These are phyloP conservation scores for Octodonta nipae DNA, from an alignment of 2,888 invertebrate genomes.

Conservation along the genomic window DNA sequence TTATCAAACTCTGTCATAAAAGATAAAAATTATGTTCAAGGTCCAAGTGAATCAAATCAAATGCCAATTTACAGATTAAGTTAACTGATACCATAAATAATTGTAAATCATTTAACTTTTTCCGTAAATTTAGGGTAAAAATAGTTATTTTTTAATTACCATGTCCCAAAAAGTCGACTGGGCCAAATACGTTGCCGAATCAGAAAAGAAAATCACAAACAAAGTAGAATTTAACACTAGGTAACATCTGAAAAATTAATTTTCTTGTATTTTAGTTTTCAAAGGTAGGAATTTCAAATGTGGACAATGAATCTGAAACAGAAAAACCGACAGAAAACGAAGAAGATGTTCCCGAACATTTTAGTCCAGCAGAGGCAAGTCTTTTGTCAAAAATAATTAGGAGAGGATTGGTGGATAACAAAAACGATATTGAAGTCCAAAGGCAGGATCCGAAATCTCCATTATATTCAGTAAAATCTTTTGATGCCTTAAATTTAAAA, in stretches of 20 bases:
- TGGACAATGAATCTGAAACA: too few relatives aligned
- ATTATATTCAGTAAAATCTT: conserved; percentile 80
- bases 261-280: too few relatives aligned
- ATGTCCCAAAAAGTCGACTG: conserved; percentile 38
- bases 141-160: too few relatives aligned
- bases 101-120: background rate
- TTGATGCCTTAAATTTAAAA: conserved; percentile 77
- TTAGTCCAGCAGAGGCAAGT: conserved; percentile 67
- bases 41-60: too few relatives aligned
- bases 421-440: conserved; percentile 77
- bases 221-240: conserved; percentile 6
- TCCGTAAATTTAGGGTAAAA: background rate
- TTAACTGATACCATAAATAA: too few relatives aligned
- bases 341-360: conserved; percentile 34
- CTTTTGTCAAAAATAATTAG: conserved; percentile 81
- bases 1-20: too few relatives aligned
- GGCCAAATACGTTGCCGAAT: conserved; percentile 39
- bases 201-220: conserved; percentile 32
- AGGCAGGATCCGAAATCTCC: conserved; percentile 88
- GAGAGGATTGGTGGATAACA: conserved; percentile 75
- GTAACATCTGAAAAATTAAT: too few relatives aligned
- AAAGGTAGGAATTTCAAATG: too few relatives aligned
- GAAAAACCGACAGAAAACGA: conserved; percentile 9
- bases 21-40: too few relatives aligned
- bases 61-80: too few relatives aligned